Evolutionary conservation across 2,888 invertebrate species (phyloP), one percentile per base, ranked within the genome.

Genomic region (Sinodicranocentrus sp.): DNA sequence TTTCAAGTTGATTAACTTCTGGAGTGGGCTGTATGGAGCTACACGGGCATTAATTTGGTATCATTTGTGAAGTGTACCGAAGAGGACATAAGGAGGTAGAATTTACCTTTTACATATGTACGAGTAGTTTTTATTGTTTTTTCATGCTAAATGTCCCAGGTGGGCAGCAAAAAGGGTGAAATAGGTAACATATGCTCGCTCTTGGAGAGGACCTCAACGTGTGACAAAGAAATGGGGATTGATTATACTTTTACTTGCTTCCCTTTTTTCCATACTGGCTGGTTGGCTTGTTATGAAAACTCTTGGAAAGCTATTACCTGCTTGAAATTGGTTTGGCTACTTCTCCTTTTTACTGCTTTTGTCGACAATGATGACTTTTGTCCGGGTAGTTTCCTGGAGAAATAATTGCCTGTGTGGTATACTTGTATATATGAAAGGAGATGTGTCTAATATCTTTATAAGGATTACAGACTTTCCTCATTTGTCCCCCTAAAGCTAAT

Each of bases 1-100:
- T 25, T 33, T 33, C 21, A 33, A 28, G 63, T 63, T 63, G 33
- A 63, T 63, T 63, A 33, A 17, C 63, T 33, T 28, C 17, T 57
- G 21, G 10, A 33, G 48, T 48, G 48, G 48, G 15, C 48, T 48
- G n/a, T 48, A n/a, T 48, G 3, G 21, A 13, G 13, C 8, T 52
- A 17, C 52, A 23, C 25, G 25, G 25, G 10, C 25, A 57, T 5
- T 57, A 57, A 57, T 57, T 57, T 57, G 57, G 10, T 15, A 48
- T 15, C 48, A 15, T 48, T 48, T 15, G n/a, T 5, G 48, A 57
- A 57, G 25, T 57, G 8, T 10, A 6, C 2, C 21, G 25, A 25
- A 25, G 13, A 57, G 2, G 15, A 23, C 19, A 25, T 17, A 48
- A 48, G n/a, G n/a, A n/a, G n/a, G n/a, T n/a, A n/a, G n/a, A n/a